Evolutionary conservation across 2,888 invertebrate species (phyloP).

Genomic region (Cataglyphis livida): DNA sequence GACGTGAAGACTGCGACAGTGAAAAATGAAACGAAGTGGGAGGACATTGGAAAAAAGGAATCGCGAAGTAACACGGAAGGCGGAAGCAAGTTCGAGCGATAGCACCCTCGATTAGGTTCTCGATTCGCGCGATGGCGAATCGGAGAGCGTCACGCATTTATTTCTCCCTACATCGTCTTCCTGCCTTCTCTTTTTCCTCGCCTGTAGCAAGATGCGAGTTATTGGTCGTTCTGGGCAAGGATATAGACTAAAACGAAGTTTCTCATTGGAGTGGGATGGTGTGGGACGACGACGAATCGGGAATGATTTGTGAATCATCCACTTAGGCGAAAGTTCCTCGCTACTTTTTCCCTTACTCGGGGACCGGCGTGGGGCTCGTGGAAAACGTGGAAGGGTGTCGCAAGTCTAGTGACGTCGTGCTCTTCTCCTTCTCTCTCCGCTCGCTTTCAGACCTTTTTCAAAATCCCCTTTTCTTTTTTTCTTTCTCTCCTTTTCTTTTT

Average conservation of each 20-base stretch:
- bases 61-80: constrained; percentile 11
- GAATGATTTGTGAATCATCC: constrained; percentile 84
- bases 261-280: constrained; percentile 60
- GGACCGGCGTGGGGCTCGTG: constrained; percentile 52
- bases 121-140: constrained; percentile 53
- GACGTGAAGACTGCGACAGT: constrained; percentile 25
- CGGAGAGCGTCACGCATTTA: constrained; percentile 12
- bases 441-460: neutral
- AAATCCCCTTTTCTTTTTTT: neutral
- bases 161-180: neutral
- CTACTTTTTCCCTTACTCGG: constrained; percentile 66
- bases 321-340: constrained; percentile 82
- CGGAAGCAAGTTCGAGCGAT: constrained; percentile 54
- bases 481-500: neutral
- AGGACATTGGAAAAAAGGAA: constrained; percentile 22
- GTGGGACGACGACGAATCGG: constrained; percentile 62
- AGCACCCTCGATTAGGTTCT: constrained; percentile 64
- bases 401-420: constrained; percentile 43
- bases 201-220: constrained; percentile 62
- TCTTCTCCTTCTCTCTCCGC: neutral
- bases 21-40: constrained; percentile 38
- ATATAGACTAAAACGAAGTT: constrained; percentile 72
- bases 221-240: constrained; percentile 59
- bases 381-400: constrained; percentile 45
- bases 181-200: constrained; percentile 53